Conservation (phyloP, 1,140 invertebrate genomes). For the Glossosoma conforme region DNA sequence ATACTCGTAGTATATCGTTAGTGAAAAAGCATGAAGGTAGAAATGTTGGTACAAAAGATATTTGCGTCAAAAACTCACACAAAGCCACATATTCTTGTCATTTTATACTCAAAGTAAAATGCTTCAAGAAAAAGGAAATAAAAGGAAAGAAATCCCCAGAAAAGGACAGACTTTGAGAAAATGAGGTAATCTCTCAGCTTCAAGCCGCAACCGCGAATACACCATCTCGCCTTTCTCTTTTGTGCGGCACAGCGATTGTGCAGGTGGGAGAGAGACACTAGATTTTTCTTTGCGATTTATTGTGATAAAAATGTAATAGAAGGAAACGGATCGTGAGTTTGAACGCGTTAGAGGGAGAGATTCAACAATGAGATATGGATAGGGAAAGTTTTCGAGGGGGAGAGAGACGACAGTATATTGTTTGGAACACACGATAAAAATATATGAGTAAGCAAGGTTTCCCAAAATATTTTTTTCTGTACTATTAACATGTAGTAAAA, state of each 20-base stretch:
- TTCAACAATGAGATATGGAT: not conserved
- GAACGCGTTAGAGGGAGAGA: slow-evolving; percentile 1
- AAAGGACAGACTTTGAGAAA: slow-evolving; percentile 5
- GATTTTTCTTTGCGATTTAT: too few species aligned
- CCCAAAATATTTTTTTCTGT: too few species aligned
- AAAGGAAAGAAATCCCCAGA: slow-evolving; percentile 3
- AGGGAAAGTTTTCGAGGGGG: not conserved
- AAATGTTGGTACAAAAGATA: too few species aligned
- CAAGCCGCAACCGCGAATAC: not conserved
- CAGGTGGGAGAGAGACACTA: not conserved
- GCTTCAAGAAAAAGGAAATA: slow-evolving; percentile 5
- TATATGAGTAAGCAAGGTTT: not conserved
- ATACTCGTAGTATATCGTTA: too few species aligned
- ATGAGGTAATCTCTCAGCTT: slow-evolving; percentile 11
- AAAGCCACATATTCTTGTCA: too few species aligned
- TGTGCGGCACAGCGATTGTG: not conserved
- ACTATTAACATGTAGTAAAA: too few species aligned
- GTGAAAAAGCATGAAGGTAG: too few species aligned
- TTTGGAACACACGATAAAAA: not conserved
- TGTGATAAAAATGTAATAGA: slow-evolving; percentile 13
- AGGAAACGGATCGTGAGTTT: slow-evolving; percentile 11
- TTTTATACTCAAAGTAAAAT: too few species aligned
- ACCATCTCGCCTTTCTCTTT: not conserved
- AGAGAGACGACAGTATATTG: not conserved
- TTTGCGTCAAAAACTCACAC: too few species aligned